phyloP scores from a whole-genome alignment of 2,113 vertebrate genomes.

The Alligator mississippiensis region DNA sequence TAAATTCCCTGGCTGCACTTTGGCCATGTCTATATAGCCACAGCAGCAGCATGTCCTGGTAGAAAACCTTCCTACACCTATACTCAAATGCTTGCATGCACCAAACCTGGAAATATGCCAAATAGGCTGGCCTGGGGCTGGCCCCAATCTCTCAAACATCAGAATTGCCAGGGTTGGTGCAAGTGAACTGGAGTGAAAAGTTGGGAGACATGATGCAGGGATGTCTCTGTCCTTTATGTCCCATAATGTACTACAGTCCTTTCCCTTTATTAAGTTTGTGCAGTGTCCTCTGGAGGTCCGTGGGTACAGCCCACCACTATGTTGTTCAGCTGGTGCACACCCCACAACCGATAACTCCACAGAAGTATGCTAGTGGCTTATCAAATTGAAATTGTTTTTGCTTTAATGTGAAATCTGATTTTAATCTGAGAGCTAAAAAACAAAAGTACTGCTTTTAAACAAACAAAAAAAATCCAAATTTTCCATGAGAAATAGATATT shows the following conservation, averaged over 20 bases:
- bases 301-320: accelerated
- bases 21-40: too few species aligned
- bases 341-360: background rate
- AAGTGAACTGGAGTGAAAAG: too few species aligned
- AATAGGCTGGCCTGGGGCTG: too few species aligned
- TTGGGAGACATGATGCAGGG: too few species aligned
- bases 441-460: background rate
- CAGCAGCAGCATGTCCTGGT: too few species aligned
- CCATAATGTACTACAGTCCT: background rate
- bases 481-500: background rate
- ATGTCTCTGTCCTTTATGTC: too few species aligned
- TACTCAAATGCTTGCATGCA: too few species aligned
- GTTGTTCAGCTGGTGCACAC: background rate
- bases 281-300: background rate
- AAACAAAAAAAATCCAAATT: background rate
- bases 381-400: background rate
- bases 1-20: too few species aligned
- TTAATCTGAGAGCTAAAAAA: background rate
- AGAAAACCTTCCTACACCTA: too few species aligned
- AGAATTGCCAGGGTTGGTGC: too few species aligned
- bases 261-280: background rate
- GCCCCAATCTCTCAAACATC: too few species aligned
- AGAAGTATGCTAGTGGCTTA: background rate
- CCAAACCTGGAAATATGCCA: too few species aligned
- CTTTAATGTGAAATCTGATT: background rate